Conservation (phyloP, 2,888 invertebrate genomes). For the Nomada goodeniana region DNA sequence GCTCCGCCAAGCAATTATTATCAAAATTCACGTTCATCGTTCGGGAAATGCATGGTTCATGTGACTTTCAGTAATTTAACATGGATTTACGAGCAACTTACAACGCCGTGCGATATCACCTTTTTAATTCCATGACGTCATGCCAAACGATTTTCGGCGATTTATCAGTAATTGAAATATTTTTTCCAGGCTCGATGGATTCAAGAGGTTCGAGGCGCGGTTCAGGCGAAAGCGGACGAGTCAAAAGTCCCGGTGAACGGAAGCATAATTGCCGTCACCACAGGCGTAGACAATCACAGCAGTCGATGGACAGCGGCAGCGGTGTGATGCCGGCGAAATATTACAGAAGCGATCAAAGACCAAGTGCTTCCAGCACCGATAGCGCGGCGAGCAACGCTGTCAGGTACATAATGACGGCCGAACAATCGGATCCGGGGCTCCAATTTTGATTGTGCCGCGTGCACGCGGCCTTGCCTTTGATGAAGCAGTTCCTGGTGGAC, state of each 20-base stretch:
- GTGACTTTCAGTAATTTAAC: too few species aligned
- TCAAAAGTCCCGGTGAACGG: slow-evolving; percentile 84
- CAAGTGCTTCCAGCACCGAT: slow-evolving; percentile 89
- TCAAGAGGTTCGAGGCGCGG: slow-evolving; percentile 87
- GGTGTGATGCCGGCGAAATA: slow-evolving; percentile 82
- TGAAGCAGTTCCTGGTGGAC: background rate
- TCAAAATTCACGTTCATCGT: too few species aligned
- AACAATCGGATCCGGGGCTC: slow-evolving; percentile 3
- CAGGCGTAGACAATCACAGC: slow-evolving; percentile 82
- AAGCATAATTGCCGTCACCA: slow-evolving; percentile 82
- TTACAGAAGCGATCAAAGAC: slow-evolving; percentile 89
- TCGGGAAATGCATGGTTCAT: too few species aligned
- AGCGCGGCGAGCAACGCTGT: slow-evolving; percentile 81
- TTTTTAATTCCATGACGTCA: background rate
- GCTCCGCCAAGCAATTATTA: too few species aligned
- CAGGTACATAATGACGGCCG: slow-evolving; percentile 70
- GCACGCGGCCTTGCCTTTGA: background rate
- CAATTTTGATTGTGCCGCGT: slow-evolving; percentile 13
- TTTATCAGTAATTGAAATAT: background rate
- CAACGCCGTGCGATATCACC: too few species aligned
- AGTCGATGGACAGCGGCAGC: slow-evolving; percentile 77
- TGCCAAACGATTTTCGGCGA: background rate
- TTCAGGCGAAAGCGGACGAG: slow-evolving; percentile 89
- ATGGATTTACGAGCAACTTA: too few species aligned
- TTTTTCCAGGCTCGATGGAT: slow-evolving; percentile 87